Evolutionary conservation across 37 sponge, comb jelly and placozoan genomes (phyloP), one percentile per base, ranked within the genome.

Genomic region (Bolinopsis microptera): DNA sequence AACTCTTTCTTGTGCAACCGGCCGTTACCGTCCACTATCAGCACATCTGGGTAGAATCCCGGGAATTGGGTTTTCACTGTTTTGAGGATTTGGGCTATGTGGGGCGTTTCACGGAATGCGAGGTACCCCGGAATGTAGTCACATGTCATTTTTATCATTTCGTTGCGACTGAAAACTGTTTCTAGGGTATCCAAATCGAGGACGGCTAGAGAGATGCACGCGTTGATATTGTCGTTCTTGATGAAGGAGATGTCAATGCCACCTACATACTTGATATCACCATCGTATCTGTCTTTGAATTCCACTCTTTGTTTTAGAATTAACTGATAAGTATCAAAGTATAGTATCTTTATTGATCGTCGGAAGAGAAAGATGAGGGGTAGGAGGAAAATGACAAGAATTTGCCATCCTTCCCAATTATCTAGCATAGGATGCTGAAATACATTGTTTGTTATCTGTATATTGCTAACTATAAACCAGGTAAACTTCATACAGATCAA

Each of bases 21-120:
- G 35, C 99, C 99, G 95, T 99, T 99, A 8, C 99, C 99, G 96
- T 99, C 99, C 16, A 99, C 98, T 69, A 99, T 26, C 36, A 99
- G 93, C 0, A 97, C 94, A 93, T 97, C 96, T 21, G 97, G 98
- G 0, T 93, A 38, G 0, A 95, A 77, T 0, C 94, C 41, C 33
- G 95, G 96, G n/a, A 48, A 38, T 0, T 95, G 23, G 0, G 76
- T 0, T 41, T 83, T 75, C 38, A 97, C 69, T 8, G 67, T 80
- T 3, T 95, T 76, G 38, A 99, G 40, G 38, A 96, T 70, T 0
- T 95, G 92, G 24, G 93, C 28, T n/a, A 99, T 90, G 76, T 94
- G 94, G 5, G 94, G 94, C 0, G 95, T 96, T 72, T 99, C 99
- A 88, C 99, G 70, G 93, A 99, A 99, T 25, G 97, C 98, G 74